These are phyloP conservation scores for Malurus melanocephalus DNA, from an alignment of 2,113 vertebrate genomes.

Conservation along the genomic window DNA sequence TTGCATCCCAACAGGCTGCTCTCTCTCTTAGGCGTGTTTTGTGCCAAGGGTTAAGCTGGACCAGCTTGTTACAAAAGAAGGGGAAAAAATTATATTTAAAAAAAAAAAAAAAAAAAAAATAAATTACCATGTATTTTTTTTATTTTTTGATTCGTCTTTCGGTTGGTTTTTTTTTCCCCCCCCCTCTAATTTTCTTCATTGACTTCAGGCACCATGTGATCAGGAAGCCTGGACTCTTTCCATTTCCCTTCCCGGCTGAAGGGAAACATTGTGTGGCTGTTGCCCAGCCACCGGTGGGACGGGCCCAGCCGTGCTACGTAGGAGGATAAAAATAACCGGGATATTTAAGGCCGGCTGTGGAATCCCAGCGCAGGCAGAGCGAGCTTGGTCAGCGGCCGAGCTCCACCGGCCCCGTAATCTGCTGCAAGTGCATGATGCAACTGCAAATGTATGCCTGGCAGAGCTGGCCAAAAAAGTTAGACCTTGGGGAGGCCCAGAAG, in stretches of 20 bases:
- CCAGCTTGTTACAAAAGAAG: constrained; percentile 29
- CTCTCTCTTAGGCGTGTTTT: constrained; percentile 31
- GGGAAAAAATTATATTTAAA: background rate
- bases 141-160: too few relatives aligned
- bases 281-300: constrained; percentile 76
- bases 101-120: background rate
- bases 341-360: constrained; percentile 96
- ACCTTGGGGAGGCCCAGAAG: background rate
- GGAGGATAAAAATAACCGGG: constrained; percentile 97
- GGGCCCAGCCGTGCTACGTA: constrained; percentile 84
- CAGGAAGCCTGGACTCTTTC: constrained; percentile 93
- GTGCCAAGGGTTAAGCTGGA: constrained; percentile 75
- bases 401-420: constrained; percentile 55
- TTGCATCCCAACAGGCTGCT: constrained; percentile 63
- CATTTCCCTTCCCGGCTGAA: constrained; percentile 93
- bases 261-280: constrained; percentile 88
- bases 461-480: constrained; percentile 24
- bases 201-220: constrained; percentile 85
- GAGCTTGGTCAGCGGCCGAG: constrained; percentile 78
- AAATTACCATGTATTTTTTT: too few relatives aligned
- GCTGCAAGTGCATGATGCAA: constrained; percentile 63
- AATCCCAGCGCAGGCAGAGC: constrained; percentile 89
- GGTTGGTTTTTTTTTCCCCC: background rate
- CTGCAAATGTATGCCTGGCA: constrained; percentile 35
- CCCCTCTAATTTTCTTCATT: constrained; percentile 71